Conservation (phyloP, 2,113 vertebrate species). For the Trinectes maculatus region DNA sequence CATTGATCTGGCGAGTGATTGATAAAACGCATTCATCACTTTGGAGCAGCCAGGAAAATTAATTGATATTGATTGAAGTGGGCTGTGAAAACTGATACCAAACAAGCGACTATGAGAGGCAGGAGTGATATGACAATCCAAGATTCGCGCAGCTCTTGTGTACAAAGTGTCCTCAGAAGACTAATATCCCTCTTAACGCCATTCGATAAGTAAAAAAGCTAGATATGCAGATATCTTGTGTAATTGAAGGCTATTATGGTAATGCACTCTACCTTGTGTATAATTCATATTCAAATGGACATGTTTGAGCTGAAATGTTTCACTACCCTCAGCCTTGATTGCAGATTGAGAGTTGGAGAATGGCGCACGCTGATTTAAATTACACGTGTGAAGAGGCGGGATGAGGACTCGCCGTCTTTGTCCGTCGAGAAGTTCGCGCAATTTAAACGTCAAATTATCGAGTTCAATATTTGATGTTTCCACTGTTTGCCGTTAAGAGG, state of each 20-base stretch:
- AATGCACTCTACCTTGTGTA: slow-evolving; percentile 77
- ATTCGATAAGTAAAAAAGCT: slow-evolving; percentile 58
- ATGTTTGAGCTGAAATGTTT: slow-evolving; percentile 71
- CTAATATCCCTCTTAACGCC: slow-evolving; percentile 47
- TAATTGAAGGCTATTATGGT: slow-evolving; percentile 79
- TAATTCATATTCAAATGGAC: slow-evolving; percentile 78
- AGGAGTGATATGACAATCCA: slow-evolving; percentile 42
- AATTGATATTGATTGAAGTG: slow-evolving; percentile 70
- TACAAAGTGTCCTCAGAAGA: slow-evolving; percentile 51
- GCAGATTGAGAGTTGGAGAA: slow-evolving; percentile 70
- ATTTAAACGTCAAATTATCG: slow-evolving; percentile 72
- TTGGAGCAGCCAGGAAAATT: slow-evolving; percentile 65
- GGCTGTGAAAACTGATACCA: slow-evolving; percentile 45
- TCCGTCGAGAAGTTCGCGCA: slow-evolving; percentile 54
- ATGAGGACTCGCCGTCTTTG: slow-evolving; percentile 59
- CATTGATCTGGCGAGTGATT: slow-evolving; percentile 75
- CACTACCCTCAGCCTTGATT: slow-evolving; percentile 73
- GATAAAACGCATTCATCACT: slow-evolving; percentile 73
- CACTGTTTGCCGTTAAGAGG: slow-evolving; percentile 59
- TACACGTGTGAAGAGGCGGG: slow-evolving; percentile 66
- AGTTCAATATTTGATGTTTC: slow-evolving; percentile 73
- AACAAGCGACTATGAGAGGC: slow-evolving; percentile 8
- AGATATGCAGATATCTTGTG: slow-evolving; percentile 67
- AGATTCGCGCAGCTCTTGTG: slow-evolving; percentile 29
- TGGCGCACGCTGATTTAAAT: slow-evolving; percentile 71